Evolutionary conservation across 1,140 invertebrate genomes (phyloP).

Genomic region (Helicoverpa zea): DNA sequence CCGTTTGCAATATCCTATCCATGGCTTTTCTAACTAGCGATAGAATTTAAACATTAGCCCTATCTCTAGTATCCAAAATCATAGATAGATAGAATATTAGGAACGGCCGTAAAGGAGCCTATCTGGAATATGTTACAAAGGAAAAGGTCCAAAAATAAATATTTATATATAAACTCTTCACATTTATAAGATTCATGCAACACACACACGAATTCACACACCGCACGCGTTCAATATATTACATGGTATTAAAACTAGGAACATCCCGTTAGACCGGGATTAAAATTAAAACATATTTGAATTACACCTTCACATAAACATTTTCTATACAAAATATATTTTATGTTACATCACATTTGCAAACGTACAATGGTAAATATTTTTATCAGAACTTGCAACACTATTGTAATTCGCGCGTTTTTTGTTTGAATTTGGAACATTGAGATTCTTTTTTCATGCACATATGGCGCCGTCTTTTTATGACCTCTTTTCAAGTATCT

Average conservation of each 20-base stretch:
- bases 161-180: conserved; percentile 1
- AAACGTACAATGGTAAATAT: background rate
- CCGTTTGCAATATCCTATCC: no score
- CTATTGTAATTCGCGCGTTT: background rate
- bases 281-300: conserved; percentile 18
- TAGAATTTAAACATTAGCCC: no score
- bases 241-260: conserved; percentile 53
- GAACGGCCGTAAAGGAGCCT: background rate
- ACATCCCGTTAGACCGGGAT: conserved; percentile 33
- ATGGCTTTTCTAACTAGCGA: no score
- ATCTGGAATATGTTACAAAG: conserved; percentile 28
- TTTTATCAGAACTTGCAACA: background rate
- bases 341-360: conserved; percentile 10
- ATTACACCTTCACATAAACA: conserved; percentile 44
- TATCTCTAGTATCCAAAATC: no score
- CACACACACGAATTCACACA: conserved; percentile 25
- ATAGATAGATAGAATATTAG: no score
- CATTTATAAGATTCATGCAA: conserved; percentile 4
- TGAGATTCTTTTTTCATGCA: background rate
- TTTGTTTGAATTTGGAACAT: background rate
- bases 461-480: background rate
- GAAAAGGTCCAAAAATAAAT: conserved; percentile 22
- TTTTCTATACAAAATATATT: conserved; percentile 39
- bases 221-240: conserved; percentile 40
- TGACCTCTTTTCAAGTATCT: background rate